phyloP scores from a whole-genome alignment of 2,888 invertebrate genomes.

The Chrysolina haemoptera region DNA sequence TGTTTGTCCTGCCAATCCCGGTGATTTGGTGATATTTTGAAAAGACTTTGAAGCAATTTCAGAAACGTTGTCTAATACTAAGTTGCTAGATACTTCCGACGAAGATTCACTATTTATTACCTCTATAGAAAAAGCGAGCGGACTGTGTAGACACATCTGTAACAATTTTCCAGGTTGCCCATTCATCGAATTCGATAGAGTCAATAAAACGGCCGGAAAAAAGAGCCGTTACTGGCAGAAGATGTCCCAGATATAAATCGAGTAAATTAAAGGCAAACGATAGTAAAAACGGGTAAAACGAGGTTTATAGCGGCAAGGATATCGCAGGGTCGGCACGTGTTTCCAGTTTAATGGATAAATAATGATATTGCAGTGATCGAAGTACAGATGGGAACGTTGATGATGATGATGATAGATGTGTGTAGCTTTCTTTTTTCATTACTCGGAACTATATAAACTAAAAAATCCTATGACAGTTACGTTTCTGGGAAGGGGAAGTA shows the following conservation, averaged over 20 bases:
- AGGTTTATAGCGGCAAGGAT: background rate
- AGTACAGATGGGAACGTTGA: background rate
- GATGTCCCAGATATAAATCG: slow-evolving; percentile 10
- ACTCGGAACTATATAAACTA: no score
- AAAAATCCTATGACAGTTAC: no score
- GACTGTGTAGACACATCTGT: background rate
- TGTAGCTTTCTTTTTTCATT: background rate
- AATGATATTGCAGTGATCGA: background rate
- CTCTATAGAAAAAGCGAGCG: no score
- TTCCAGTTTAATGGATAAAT: background rate
- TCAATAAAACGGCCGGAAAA: background rate
- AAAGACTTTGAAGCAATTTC: no score
- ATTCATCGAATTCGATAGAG: slow-evolving; percentile 1
- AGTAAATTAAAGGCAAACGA: slow-evolving; percentile 5
- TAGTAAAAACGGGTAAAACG: background rate
- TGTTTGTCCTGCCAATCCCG: no score
- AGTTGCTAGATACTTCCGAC: no score
- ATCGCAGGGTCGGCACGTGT: background rate
- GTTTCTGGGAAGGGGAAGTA: no score
- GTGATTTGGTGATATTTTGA: no score
- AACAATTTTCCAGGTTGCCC: background rate
- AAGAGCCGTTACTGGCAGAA: background rate
- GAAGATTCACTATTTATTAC: no score
- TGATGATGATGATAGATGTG: background rate
- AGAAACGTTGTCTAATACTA: no score